phyloP scores from a whole-genome alignment of 2,888 invertebrate species.

The Cataglyphis altisquamis region DNA sequence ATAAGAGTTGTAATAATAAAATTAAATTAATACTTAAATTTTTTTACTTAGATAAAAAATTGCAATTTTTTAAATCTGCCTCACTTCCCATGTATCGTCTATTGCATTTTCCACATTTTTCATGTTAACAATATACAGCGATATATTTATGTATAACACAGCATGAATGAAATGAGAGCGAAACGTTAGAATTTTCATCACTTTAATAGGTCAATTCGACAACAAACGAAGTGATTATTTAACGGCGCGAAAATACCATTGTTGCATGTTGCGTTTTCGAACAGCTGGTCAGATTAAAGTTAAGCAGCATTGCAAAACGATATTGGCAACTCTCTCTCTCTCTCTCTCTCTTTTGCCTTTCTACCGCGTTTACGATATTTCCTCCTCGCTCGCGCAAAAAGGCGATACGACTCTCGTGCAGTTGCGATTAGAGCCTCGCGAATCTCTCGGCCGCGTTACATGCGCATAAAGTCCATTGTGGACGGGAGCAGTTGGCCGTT shows the following conservation, averaged over 20 bases:
- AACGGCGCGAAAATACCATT: constrained; percentile 51
- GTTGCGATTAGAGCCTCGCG: constrained; percentile 63
- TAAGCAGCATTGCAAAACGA: constrained; percentile 76
- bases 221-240: constrained; percentile 75
- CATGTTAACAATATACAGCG: not conserved
- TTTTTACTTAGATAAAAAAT: not conserved
- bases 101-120: not conserved
- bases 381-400: constrained; percentile 32
- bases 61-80: not conserved
- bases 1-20: not conserved
- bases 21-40: not conserved
- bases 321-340: constrained; percentile 39
- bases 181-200: constrained; percentile 53
- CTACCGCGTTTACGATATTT: not conserved
- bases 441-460: constrained; percentile 53
- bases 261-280: constrained; percentile 58
- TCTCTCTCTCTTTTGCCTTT: constrained; percentile 2
- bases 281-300: constrained; percentile 61
- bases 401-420: constrained; percentile 50
- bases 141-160: not conserved
- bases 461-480: constrained; percentile 78
- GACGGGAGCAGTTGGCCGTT: constrained; percentile 77
- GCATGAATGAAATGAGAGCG: constrained; percentile 43
- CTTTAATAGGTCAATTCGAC: constrained; percentile 59
- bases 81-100: not conserved